Conservation (phyloP, 1,140 invertebrate species). For the Druon quercuslanigerum region DNA sequence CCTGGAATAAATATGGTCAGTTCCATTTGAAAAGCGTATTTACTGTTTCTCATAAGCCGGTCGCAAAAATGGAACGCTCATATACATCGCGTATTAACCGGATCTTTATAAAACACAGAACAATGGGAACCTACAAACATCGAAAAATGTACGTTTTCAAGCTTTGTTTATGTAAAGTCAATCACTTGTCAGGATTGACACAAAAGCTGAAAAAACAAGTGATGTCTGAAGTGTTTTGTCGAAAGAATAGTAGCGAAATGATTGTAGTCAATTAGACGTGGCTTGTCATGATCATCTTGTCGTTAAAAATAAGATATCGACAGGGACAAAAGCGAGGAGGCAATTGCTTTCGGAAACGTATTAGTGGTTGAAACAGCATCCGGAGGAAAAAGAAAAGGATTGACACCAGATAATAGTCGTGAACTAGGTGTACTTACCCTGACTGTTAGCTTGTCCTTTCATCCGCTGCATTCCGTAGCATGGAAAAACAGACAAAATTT, state of each 20-base stretch:
- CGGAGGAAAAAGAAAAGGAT: slow-evolving; percentile 8
- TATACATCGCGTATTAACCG: no score
- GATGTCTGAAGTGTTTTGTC: neutral
- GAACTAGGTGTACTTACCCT: slow-evolving; percentile 64
- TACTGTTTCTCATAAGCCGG: no score
- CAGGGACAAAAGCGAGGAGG: neutral
- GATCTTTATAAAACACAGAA: no score
- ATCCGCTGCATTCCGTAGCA: slow-evolving; percentile 84
- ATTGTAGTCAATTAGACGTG: neutral
- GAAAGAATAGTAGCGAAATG: neutral
- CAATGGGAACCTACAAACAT: no score
- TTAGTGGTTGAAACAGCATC: slow-evolving; percentile 27
- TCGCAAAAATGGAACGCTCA: no score
- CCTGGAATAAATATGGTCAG: no score
- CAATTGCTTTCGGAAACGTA: neutral
- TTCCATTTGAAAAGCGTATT: no score
- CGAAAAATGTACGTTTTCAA: no score
- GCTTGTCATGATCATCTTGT: slow-evolving; percentile 10
- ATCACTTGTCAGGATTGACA: neutral
- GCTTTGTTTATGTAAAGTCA: neutral
- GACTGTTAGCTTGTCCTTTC: slow-evolving; percentile 89
- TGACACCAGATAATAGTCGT: slow-evolving; percentile 37
- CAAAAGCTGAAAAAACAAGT: neutral
- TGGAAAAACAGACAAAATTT: slow-evolving; percentile 73
- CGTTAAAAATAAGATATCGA: neutral